These are phyloP conservation scores for Boulengeromyrus knoepffleri DNA, from an alignment of 2,113 vertebrate species.

Conservation along the genomic window DNA sequence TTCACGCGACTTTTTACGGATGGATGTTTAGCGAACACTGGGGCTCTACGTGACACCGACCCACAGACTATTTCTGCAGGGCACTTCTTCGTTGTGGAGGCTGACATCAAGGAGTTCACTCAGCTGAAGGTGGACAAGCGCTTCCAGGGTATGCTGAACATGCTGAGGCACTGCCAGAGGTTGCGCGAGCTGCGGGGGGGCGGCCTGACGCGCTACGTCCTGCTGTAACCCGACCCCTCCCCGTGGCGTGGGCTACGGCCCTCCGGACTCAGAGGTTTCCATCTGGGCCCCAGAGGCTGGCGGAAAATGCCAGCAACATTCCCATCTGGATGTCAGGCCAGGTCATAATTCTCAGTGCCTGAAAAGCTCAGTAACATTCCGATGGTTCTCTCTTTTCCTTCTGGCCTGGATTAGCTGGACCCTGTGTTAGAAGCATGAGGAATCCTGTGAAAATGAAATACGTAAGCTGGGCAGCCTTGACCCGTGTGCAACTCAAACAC, in stretches of 20 bases:
- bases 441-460: neutral
- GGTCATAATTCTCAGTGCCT: neutral
- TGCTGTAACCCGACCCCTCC: conserved; percentile 53
- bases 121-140: conserved; percentile 73
- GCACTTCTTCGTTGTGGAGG: conserved; percentile 78
- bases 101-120: conserved; percentile 74
- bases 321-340: neutral
- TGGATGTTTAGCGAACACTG: no score
- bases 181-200: conserved; percentile 69
- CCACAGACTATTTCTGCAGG: conserved; percentile 55
- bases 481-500: neutral
- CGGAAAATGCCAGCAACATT: neutral
- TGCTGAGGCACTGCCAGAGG: conserved; percentile 82
- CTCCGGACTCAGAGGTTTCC: neutral
- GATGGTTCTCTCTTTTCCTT: neutral
- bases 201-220: conserved; percentile 62
- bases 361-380: neutral
- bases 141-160: conserved; percentile 73
- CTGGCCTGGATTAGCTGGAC: neutral
- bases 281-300: neutral
- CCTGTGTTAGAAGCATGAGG: neutral
- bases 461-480: neutral
- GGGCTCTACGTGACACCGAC: neutral
- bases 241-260: neutral
- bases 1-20: neutral